phyloP scores from a whole-genome alignment of 2,113 vertebrate genomes.

The Elanus axillaris region DNA sequence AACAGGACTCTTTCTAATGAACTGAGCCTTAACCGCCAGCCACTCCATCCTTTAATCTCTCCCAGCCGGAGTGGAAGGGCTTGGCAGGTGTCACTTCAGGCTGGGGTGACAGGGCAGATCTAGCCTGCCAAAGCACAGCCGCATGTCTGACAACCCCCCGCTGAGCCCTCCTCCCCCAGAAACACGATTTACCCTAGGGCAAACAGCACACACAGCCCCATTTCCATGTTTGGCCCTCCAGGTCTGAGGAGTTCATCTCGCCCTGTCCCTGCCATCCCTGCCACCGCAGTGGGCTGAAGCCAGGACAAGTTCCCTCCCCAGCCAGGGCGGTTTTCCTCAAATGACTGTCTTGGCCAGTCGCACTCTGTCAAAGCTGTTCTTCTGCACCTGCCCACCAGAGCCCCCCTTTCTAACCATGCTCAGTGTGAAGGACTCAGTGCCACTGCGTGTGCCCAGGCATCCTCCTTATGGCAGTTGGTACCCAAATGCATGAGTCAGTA shows the following conservation, averaged over 20 bases:
- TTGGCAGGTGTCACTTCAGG: constrained; percentile 48
- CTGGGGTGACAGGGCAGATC: background rate
- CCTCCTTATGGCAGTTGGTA: background rate
- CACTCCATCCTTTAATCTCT: constrained; percentile 54
- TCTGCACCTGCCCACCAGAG: background rate
- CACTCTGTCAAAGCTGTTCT: background rate
- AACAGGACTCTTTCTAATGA: constrained; percentile 56
- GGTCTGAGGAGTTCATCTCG: background rate
- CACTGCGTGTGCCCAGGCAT: background rate
- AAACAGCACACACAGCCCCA: background rate
- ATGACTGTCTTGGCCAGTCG: background rate
- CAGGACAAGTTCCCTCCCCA: too few relatives aligned
- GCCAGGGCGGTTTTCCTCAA: background rate
- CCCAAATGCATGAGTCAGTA: background rate
- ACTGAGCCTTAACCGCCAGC: constrained; percentile 19
- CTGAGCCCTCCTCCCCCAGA: background rate
- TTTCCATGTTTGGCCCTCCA: background rate
- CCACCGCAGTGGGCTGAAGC: background rate
- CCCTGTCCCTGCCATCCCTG: background rate
- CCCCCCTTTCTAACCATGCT: background rate
- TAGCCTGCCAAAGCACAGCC: background rate
- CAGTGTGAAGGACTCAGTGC: background rate
- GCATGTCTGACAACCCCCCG: background rate
- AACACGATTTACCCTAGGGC: background rate
- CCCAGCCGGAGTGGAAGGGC: background rate